A percentile compares a stretch with the other conserved stretches of the same genome.
Evolutionary conservation across 2,797 vertebrate genomes (phyloP).

Genomic region (Sebastes aleutianus): DNA sequence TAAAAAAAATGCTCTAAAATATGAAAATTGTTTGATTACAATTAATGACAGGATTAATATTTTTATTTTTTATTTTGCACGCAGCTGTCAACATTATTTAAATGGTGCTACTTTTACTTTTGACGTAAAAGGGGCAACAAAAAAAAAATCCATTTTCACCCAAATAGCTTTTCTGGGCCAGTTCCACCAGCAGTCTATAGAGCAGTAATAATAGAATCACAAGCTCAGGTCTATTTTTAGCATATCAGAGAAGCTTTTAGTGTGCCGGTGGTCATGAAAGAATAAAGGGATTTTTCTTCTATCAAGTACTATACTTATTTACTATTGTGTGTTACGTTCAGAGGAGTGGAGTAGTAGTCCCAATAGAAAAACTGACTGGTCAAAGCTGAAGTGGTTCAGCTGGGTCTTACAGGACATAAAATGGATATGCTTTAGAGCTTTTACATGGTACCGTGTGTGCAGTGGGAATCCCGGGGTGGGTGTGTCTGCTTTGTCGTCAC

Average conservation of each 20-base stretch:
- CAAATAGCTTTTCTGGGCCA: slow-evolving; percentile 62
- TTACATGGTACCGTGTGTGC: slow-evolving; percentile 33
- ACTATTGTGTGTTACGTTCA: slow-evolving; percentile 26
- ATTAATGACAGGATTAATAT: not conserved
- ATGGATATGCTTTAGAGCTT: slow-evolving; percentile 16
- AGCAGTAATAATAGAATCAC: slow-evolving; percentile 64
- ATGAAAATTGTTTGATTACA: not conserved
- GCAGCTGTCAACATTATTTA: slow-evolving; percentile 3
- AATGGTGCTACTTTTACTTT: slow-evolving; percentile 3
- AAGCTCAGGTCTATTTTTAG: slow-evolving; percentile 68
- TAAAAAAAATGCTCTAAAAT: not conserved
- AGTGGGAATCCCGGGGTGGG: slow-evolving; percentile 68
- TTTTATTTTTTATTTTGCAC: not conserved
- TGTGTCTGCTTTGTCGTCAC: slow-evolving; percentile 66
- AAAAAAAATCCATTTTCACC: slow-evolving; percentile 31
- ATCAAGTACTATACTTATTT: slow-evolving; percentile 1
- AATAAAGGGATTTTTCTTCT: slow-evolving; percentile 55
- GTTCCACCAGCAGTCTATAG: slow-evolving; percentile 36
- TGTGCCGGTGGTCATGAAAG: slow-evolving; percentile 38
- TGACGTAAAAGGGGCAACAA: slow-evolving; percentile 3
- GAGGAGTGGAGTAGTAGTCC: not conserved
- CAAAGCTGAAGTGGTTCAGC: slow-evolving; percentile 7
- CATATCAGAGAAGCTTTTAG: slow-evolving; percentile 64
- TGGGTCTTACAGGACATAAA: slow-evolving; percentile 13
- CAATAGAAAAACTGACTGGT: not conserved